Percentiles rank a stretch among this genome's conserved stretches.
Evolutionary conservation across 1,140 invertebrate species (phyloP).

Genomic region (Chelonus insularis): DNA sequence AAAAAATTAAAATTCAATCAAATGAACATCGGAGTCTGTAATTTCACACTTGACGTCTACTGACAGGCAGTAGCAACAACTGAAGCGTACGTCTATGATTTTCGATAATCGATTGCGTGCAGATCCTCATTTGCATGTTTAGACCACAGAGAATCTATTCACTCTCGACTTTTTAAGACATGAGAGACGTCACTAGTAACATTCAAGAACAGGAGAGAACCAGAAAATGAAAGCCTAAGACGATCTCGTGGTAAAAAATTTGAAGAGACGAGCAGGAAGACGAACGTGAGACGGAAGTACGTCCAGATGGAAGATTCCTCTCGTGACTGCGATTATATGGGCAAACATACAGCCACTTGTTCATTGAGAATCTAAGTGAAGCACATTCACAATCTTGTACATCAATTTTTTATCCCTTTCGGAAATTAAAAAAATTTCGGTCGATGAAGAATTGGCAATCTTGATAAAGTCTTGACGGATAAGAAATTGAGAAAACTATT

Average conservation of each 20-base stretch:
- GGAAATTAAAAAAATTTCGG: neutral
- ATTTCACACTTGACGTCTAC: constrained; percentile 5
- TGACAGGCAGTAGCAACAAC: neutral
- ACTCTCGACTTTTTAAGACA: constrained; percentile 9
- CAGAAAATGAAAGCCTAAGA: neutral
- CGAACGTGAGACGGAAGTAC: constrained; percentile 3
- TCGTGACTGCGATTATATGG: constrained; percentile 21
- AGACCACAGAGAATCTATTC: constrained; percentile 7
- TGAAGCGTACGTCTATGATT: constrained; percentile 16
- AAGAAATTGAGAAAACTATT: too few relatives aligned
- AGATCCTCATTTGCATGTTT: constrained; percentile 25
- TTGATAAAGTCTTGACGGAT: too few relatives aligned
- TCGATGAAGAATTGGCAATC: too few relatives aligned
- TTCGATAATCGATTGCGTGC: constrained; percentile 20
- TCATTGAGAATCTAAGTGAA: constrained; percentile 12
- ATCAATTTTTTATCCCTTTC: neutral
- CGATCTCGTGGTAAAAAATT: constrained; percentile 17
- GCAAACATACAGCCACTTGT: constrained; percentile 39
- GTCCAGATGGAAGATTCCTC: constrained; percentile 6
- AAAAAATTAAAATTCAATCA: neutral
- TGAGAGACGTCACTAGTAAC: neutral
- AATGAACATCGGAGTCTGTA: neutral
- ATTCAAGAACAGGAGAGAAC: neutral
- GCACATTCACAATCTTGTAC: neutral
- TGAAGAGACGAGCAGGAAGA: constrained; percentile 21